A percentile compares a stretch with the other conserved stretches of the same genome.
Conservation (phyloP, 1,140 invertebrate genomes). For the Luehdorfia chinensis region DNA sequence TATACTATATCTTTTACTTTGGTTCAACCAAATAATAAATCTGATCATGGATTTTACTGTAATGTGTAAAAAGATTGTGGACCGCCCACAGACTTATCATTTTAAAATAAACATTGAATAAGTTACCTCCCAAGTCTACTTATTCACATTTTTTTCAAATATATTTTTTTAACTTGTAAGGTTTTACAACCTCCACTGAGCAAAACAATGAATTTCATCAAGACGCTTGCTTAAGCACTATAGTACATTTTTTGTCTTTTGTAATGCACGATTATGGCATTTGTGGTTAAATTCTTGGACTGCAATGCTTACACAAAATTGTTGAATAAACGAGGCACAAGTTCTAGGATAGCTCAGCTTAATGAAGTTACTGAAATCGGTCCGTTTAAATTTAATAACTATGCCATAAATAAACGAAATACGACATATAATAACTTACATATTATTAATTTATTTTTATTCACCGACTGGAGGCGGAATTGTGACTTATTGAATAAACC, state of each 20-base stretch:
- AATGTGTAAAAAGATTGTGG: too few species aligned
- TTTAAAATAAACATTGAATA: not conserved
- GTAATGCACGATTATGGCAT: not conserved
- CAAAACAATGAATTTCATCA: conserved; percentile 52
- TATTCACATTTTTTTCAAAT: not conserved
- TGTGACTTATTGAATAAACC: not conserved
- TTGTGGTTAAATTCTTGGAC: not conserved
- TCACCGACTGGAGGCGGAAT: conserved; percentile 28
- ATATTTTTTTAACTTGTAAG: conserved; percentile 18
- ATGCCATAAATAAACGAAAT: conserved; percentile 48
- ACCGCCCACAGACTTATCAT: not conserved
- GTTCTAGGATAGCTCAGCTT: conserved; percentile 40
- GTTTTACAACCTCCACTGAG: conserved; percentile 62
- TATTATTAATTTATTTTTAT: conserved; percentile 46
- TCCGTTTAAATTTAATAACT: conserved; percentile 39
- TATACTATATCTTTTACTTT: too few species aligned
- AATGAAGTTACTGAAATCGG: conserved; percentile 45
- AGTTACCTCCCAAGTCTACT: not conserved
- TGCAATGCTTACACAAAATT: not conserved
- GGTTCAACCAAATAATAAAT: too few species aligned
- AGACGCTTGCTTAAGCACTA: conserved; percentile 27
- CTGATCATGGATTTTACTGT: too few species aligned
- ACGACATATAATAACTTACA: conserved; percentile 45
- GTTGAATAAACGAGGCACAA: conserved; percentile 41
- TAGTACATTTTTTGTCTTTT: conserved; percentile 8